These are phyloP conservation scores for Bradypodion pumilum DNA, from an alignment of 2,797 vertebrate species.

Conservation along the genomic window DNA sequence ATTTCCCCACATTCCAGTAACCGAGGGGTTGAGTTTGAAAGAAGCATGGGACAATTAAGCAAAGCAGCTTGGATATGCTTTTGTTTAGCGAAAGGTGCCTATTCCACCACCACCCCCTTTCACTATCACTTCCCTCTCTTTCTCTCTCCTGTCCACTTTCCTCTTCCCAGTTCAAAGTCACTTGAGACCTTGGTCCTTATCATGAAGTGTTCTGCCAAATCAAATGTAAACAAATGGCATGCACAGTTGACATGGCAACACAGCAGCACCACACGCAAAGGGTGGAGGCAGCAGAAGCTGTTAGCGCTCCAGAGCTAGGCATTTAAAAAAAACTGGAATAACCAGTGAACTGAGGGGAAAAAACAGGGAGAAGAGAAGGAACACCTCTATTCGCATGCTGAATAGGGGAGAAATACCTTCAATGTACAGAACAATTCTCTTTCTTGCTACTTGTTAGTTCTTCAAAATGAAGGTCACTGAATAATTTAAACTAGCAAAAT, in stretches of 20 bases:
- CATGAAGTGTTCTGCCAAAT: slow-evolving; percentile 62
- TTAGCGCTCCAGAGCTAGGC: slow-evolving; percentile 64
- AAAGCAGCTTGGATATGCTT: background rate
- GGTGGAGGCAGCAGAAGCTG: slow-evolving; percentile 13
- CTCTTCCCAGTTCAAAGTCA: slow-evolving; percentile 43
- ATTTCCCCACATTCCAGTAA: slow-evolving; percentile 20
- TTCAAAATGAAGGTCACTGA: background rate
- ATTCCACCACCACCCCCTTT: fast-evolving
- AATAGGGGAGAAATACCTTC: background rate
- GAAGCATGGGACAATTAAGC: background rate
- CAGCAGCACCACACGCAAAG: slow-evolving; percentile 63
- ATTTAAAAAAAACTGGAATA: slow-evolving; percentile 44
- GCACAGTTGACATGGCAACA: slow-evolving; percentile 70
- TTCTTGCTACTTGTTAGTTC: background rate
- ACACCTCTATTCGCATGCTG: background rate
- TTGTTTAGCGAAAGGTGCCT: slow-evolving; percentile 4
- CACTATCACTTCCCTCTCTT: slow-evolving; percentile 12
- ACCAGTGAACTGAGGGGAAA: slow-evolving; percentile 8
- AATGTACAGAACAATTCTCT: background rate
- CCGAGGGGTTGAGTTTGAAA: fast-evolving
- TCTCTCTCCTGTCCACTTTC: background rate
- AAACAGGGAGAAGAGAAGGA: background rate
- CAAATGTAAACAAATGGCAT: slow-evolving; percentile 67
- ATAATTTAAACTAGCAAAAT: background rate
- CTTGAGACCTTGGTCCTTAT: slow-evolving; percentile 62